These are phyloP conservation scores for Vidua macroura DNA, from an alignment of 2,113 vertebrate genomes.

Conservation along the genomic window DNA sequence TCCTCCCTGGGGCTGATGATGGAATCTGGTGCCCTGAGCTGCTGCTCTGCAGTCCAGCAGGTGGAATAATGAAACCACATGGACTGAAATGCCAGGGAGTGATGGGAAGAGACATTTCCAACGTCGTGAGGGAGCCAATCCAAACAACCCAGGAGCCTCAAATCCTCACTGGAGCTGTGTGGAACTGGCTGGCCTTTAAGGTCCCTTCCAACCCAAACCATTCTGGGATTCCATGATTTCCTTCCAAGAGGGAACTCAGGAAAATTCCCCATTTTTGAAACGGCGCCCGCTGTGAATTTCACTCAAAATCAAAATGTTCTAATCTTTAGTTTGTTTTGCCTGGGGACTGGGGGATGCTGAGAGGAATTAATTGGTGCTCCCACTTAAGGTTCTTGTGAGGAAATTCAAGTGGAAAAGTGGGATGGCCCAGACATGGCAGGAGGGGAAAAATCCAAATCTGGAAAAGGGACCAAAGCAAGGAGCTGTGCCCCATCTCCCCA, in stretches of 20 bases:
- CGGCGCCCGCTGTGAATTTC: fast-evolving
- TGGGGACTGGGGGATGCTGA: neutral
- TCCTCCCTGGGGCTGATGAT: fast-evolving
- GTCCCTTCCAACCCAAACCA: neutral
- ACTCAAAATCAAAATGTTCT: neutral
- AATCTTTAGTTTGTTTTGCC: fast-evolving
- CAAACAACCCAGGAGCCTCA: neutral
- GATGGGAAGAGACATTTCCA: neutral
- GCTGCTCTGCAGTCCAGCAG: neutral
- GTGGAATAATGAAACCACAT: fast-evolving
- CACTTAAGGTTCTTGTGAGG: neutral
- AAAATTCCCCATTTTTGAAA: neutral
- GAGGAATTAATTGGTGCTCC: neutral
- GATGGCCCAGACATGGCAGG: fast-evolving
- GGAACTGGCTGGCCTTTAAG: neutral
- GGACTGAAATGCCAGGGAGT: neutral
- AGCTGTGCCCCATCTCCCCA: neutral
- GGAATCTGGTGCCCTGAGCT: neutral
- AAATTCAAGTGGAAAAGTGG: neutral
- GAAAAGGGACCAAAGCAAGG: neutral
- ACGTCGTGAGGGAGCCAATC: fast-evolving
- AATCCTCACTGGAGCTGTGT: neutral
- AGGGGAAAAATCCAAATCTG: neutral
- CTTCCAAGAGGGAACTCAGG: neutral
- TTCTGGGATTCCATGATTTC: neutral